Base-by-base conservation (phyloP, 2,888 invertebrate species). In the Tetropium fuscum region DNA sequence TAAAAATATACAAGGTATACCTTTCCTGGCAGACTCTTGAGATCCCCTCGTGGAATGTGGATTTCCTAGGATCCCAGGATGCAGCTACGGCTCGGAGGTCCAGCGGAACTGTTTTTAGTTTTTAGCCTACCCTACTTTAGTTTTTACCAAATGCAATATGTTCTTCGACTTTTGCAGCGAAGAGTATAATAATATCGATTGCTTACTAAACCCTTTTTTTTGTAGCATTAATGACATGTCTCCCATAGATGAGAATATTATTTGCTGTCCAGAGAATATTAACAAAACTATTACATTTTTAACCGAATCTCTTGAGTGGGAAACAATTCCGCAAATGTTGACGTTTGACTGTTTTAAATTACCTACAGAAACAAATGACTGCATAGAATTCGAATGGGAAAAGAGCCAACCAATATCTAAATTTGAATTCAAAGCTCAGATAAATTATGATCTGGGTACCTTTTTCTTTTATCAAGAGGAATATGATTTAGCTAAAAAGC, bases 361-460 rank as follows among this genome's bases (percentile, higher is more conserved):
- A 75, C 84, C 91, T 2, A 89, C 87, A 7, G 92, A 92, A 79
- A 86, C 87, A 67, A 78, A 76, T 45, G 76, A 74, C 44, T 74
- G 72, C 20, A 84, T 89, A 59, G 84, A 87, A 67, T 88, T 90
- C 73, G 84, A 89, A 70, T 93, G 91, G 91, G 86, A 88, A 55
- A 85, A 87, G 53, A 87, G 90, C 74, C 79, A 84, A 22, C 71
- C 81, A 11, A 88, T 94, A 15, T 86, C 87, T 16, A 84, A 87
- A 30, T 87, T 90, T 59, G 95, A 95, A 81, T 85, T 94, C 57
- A 86, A 87, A 51, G 91, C 93, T 76, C 95, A 95, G 85, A 89
- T 95, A 25, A 86, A 88, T 74, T 91, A 84, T 68, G 90, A 91
- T 77, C 82, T 91, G 34, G 89, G 88, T 34, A 87, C 86, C 58